phyloP scores from a whole-genome alignment of 2,888 invertebrate species.

The Drosophila cyrtoloma region DNA sequence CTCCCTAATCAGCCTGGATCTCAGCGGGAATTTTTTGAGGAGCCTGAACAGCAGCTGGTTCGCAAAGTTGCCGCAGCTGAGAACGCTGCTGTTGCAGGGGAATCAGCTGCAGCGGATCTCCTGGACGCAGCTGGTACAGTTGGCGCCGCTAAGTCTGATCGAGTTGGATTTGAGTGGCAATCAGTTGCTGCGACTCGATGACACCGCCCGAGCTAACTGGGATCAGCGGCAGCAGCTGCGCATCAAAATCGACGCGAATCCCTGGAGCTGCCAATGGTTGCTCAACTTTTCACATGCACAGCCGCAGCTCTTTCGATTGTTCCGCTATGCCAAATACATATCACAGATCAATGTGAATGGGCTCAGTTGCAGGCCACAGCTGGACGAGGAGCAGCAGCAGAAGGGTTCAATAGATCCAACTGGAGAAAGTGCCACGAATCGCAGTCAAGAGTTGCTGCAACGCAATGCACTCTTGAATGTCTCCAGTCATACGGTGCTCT shows the following conservation, averaged over 20 bases:
- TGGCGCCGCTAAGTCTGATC: conserved; percentile 35
- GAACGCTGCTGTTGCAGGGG: conserved; percentile 58
- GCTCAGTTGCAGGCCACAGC: conserved; percentile 75
- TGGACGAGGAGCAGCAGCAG: conserved; percentile 29
- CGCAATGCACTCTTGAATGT: conserved; percentile 56
- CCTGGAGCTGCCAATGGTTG: conserved; percentile 84
- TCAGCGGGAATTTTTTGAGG: conserved; percentile 77
- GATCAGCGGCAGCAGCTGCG: conserved; percentile 52
- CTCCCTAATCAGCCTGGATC: conserved; percentile 70
- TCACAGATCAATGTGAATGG: conserved; percentile 84
- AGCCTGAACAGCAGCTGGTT: conserved; percentile 70
- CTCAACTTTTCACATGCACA: conserved; percentile 77
- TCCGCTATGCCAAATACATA: conserved; percentile 83
- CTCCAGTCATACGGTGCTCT: conserved; percentile 76
- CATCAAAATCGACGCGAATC: conserved; percentile 81
- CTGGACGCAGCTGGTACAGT: conserved; percentile 47
- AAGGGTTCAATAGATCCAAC: background rate
- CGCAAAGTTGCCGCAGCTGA: conserved; percentile 55
- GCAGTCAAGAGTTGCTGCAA: conserved; percentile 4
- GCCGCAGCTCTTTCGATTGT: conserved; percentile 81
- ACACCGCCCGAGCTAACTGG: conserved; percentile 28
- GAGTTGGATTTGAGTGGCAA: conserved; percentile 72
- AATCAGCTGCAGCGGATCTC: conserved; percentile 71
- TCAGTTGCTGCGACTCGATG: conserved; percentile 54
- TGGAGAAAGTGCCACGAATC: background rate